Evolutionary conservation across 2,113 vertebrate genomes (phyloP), one percentile per base, ranked within the genome.

Genomic region (Gopherus flavomarginatus): DNA sequence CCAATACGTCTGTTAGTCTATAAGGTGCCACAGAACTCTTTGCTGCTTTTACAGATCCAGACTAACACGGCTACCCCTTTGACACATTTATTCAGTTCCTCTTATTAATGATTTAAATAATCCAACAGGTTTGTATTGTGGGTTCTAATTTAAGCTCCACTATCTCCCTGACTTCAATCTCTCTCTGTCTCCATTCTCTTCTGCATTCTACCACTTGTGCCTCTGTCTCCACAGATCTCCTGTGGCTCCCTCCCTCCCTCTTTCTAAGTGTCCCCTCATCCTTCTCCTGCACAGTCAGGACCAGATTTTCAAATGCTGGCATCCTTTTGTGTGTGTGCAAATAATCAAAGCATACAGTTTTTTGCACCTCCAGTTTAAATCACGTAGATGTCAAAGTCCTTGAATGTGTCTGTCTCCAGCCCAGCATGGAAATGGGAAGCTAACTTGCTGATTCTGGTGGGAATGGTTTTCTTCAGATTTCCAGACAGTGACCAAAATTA

Each of bases 221-320:
- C 38, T 44, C 1, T 0, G 16, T 17, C 42, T 21, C 3, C 0
- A 0, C 2, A 27, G 26, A 13, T 49, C 22, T 78, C 47, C 14
- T 44, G 22, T 3, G 0, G 5, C 50, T 83, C 19, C 6, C 31
- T 77, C 2, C 0, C 0, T 81, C 81, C 52, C 22, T 81, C 54
- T 42, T 56, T 75, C 52, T 24, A 27, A 62, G 22, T 53, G 80
- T 81, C 82, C 59, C 80, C n/a, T 81, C 4, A 0, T 13, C 69
- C 31, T 5, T 1, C 56, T 42, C 1, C 72, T 47, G 13, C 27
- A 2, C 52, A 49, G 77, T 22, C 65, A 81, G 19, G 35, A 11
- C n/a, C n/a, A 24, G 26, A 6, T 2, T 11, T 57, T 59, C 54
- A 83, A 9, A 75, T 91, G 84, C 1, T 0, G 26, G 84, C 0